phyloP scores from a whole-genome alignment of 2,797 vertebrate genomes.

The Petrocephalus schoutedeni region DNA sequence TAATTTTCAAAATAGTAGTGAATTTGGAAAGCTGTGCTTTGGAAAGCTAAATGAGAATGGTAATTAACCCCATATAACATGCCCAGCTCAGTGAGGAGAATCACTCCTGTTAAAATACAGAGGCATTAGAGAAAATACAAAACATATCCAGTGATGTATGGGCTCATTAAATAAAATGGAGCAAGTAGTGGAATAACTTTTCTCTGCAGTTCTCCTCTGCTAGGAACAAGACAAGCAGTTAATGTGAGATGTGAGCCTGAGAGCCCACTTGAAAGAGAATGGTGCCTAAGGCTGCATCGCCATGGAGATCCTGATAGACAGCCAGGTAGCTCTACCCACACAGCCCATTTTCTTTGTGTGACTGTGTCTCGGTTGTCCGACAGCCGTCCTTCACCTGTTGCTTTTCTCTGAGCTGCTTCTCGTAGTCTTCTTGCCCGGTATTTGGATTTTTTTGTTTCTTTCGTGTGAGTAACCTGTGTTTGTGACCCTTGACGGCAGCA shows the following conservation, averaged over 20 bases:
- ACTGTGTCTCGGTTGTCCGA: background rate
- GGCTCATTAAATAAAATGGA: slow-evolving; percentile 7
- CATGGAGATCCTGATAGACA: background rate
- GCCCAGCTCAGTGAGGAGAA: slow-evolving; percentile 16
- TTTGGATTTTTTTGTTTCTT: background rate
- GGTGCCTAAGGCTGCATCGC: background rate
- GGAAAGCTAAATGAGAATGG: slow-evolving; percentile 27
- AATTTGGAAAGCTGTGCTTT: slow-evolving; percentile 24
- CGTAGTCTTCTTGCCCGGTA: background rate
- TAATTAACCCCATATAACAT: slow-evolving; percentile 35
- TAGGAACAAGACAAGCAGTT: slow-evolving; percentile 29
- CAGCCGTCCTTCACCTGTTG: background rate
- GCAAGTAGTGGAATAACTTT: slow-evolving; percentile 12
- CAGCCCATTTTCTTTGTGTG: background rate
- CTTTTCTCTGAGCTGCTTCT: slow-evolving; percentile 6
- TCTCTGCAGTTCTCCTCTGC: slow-evolving; percentile 25
- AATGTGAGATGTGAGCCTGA: background rate
- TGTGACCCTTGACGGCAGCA: background rate
- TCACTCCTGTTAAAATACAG: background rate
- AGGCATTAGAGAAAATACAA: background rate
- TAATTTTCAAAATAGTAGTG: slow-evolving; percentile 1
- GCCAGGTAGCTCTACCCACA: slow-evolving; percentile 1
- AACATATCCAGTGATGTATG: slow-evolving; percentile 4
- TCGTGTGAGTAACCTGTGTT: background rate
- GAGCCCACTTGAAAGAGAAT: background rate